These are phyloP conservation scores for Phalera bucephala DNA, from an alignment of 2,888 invertebrate species.

Conservation along the genomic window DNA sequence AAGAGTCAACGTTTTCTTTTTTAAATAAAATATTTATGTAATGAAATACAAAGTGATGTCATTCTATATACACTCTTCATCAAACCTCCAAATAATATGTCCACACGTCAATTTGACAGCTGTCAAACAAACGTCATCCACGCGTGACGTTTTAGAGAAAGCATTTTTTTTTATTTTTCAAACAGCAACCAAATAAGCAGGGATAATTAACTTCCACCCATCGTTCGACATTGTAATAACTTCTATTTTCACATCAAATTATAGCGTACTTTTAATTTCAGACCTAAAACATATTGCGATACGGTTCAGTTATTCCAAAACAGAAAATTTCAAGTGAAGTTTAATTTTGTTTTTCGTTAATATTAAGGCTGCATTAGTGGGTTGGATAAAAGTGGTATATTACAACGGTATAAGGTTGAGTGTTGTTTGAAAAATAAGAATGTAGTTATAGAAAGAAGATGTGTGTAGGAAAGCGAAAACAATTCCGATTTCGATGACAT, in stretches of 20 bases:
- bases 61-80: no score
- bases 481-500: conserved; percentile 29
- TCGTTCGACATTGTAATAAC: conserved; percentile 1
- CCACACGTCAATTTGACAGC: conserved; percentile 7
- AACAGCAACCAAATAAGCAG: conserved; percentile 8
- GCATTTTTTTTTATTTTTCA: conserved; percentile 10
- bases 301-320: conserved; percentile 1
- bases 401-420: not conserved
- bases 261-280: conserved; percentile 1
- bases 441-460: conserved; percentile 2
- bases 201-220: conserved; percentile 3
- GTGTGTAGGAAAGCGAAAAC: conserved; percentile 41
- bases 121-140: conserved; percentile 12
- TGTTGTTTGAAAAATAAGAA: conserved; percentile 1
- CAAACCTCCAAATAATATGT: no score
- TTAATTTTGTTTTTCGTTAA: conserved; percentile 1
- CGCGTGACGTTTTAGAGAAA: conserved; percentile 16
- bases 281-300: not conserved
- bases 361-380: conserved; percentile 1
- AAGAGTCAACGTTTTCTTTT: no score
- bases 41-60: no score
- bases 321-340: conserved; percentile 4
- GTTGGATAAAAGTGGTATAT: not conserved
- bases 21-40: no score
- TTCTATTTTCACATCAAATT: conserved; percentile 1